A percentile compares a stretch with the other conserved stretches of the same genome.
Evolutionary conservation across 1,140 invertebrate species (phyloP).

Genomic region (Acromyrmex echinatior): DNA sequence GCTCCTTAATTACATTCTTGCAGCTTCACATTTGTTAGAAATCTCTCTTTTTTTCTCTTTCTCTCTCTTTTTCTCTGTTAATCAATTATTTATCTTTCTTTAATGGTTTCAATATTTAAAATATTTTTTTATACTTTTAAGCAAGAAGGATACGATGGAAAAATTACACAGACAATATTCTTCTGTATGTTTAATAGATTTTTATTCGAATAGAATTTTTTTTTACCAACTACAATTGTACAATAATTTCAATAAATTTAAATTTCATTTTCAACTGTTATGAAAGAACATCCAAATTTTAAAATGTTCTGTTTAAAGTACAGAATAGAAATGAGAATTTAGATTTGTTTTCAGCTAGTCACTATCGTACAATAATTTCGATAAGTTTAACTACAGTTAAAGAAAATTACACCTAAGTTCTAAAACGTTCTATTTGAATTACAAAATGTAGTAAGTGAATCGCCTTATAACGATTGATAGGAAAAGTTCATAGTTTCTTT

Average conservation of each 20-base stretch:
- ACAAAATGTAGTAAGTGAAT: too few species aligned
- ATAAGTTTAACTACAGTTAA: too few species aligned
- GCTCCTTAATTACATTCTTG: conserved; percentile 41
- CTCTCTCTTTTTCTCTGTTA: background rate
- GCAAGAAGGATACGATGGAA: background rate
- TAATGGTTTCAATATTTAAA: background rate
- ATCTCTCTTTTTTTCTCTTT: background rate
- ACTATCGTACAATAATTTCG: too few species aligned
- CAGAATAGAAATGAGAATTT: too few species aligned
- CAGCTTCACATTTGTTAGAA: conserved; percentile 9
- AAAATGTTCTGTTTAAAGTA: too few species aligned
- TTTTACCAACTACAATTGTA: background rate
- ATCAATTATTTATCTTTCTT: background rate
- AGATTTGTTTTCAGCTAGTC: too few species aligned
- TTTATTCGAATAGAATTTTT: background rate
- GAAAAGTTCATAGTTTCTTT: too few species aligned
- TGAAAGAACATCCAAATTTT: too few species aligned
- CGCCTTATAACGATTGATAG: too few species aligned
- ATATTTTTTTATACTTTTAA: conserved; percentile 4
- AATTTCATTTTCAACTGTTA: too few species aligned
- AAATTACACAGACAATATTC: background rate
- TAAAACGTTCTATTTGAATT: too few species aligned
- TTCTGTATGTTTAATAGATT: background rate
- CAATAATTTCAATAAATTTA: background rate
- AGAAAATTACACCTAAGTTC: too few species aligned